Evolutionary conservation across 2,113 vertebrate genomes (phyloP).

Genomic region (Corvus cornix): DNA sequence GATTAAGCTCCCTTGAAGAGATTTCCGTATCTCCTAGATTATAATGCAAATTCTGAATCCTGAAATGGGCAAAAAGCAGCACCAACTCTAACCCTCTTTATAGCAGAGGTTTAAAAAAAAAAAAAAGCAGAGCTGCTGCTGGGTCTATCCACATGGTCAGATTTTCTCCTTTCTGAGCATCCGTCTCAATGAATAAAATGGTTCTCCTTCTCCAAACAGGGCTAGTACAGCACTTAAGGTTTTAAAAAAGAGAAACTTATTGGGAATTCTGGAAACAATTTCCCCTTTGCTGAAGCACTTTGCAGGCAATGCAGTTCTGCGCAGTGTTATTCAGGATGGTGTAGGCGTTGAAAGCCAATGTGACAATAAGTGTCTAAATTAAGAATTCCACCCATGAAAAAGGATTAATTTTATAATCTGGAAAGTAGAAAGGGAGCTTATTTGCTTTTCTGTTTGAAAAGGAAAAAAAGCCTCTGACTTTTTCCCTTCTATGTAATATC

Average conservation of each 20-base stretch:
- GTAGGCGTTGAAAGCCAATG: slow-evolving; percentile 86
- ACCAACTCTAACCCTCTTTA: slow-evolving; percentile 59
- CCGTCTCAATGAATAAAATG: slow-evolving; percentile 30
- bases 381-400: slow-evolving; percentile 77
- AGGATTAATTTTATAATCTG: slow-evolving; percentile 70
- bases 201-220: slow-evolving; percentile 33
- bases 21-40: slow-evolving; percentile 62
- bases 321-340: slow-evolving; percentile 88
- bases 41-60: slow-evolving; percentile 51
- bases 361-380: slow-evolving; percentile 80
- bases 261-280: slow-evolving; percentile 74
- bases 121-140: not conserved
- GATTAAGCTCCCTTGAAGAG: slow-evolving; percentile 66
- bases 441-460: slow-evolving; percentile 40
- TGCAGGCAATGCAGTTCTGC: slow-evolving; percentile 97
- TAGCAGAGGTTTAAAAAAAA: not conserved
- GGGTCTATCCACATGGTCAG: slow-evolving; percentile 15
- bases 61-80: slow-evolving; percentile 53
- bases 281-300: slow-evolving; percentile 85
- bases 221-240: slow-evolving; percentile 7
- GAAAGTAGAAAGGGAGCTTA: slow-evolving; percentile 50
- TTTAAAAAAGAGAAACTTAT: slow-evolving; percentile 60
- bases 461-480: slow-evolving; percentile 44
- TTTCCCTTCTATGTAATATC: slow-evolving; percentile 7
- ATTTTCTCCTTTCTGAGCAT: slow-evolving; percentile 39